Evolutionary conservation across 1,140 invertebrate genomes (phyloP), one percentile per base, ranked within the genome.

Genomic region (Drosophila repleta): DNA sequence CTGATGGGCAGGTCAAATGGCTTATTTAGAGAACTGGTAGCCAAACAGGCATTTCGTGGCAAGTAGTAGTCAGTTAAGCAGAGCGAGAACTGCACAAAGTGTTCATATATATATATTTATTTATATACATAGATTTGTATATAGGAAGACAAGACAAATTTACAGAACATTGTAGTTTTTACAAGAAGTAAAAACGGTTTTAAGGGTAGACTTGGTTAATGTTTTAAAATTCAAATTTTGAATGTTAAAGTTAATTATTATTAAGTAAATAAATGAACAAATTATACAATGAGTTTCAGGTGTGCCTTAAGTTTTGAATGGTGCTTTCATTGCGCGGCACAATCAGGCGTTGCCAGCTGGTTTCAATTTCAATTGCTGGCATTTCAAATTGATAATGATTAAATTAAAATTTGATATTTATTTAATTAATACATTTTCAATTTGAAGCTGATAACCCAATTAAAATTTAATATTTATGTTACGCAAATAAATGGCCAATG

Each of bases 1-100:
- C 93, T 99, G 10, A 93, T 95, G 63, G 75, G 82, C 13, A 85
- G 92, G 6, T 75, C 93, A n/a, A 80, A 93, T 55, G 94, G 95
- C 7, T 90, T 93, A 10, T 96, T 96, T 78, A 94, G 92, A 63
- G 95, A 95, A 68, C 85, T 96, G 29, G 92, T 96, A 0, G 93
- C 94, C 76, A 94, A 95, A 90, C 95, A 96, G 91, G 93, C 94
- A 2, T 95, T 95, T 8, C 4, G 15, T 10, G 4, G 15, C 15
- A 32, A 15, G n/a, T 4, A 11, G 18, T 46, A 21, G 45, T 18
- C 11, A 1, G 3, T 11, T 21, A 13, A 4, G 20, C 20, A 21
- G 18, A 3, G 1, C 4, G 10, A 13, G 5, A 21, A 8, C 45
- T 11, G 3, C 39, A 26, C n/a, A 6, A 29, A 5, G 29, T 20